phyloP scores from a whole-genome alignment of 2,113 vertebrate genomes.

The Rhipidura dahli region DNA sequence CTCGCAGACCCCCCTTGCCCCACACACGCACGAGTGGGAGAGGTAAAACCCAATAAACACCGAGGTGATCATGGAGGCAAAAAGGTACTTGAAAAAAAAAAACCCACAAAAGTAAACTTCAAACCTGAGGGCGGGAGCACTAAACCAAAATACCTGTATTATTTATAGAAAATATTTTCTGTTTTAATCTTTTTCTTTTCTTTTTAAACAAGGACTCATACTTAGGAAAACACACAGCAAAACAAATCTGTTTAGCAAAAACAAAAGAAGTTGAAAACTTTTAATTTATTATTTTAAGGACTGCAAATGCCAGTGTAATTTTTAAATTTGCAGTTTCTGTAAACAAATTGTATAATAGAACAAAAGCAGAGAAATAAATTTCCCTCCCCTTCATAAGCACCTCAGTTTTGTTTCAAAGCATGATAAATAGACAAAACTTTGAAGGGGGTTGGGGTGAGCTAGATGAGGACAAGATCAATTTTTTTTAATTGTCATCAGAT shows the following conservation, averaged over 20 bases:
- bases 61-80: conserved; percentile 80
- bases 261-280: conserved; percentile 85
- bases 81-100: conserved; percentile 80
- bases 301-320: conserved; percentile 95
- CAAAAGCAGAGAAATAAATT: conserved; percentile 82
- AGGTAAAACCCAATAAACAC: conserved; percentile 62
- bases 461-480: conserved; percentile 58
- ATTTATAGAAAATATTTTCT: conserved; percentile 99
- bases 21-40: conserved; percentile 72
- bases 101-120: conserved; percentile 56
- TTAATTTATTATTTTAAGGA: conserved; percentile 99
- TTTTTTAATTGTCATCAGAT: conserved; percentile 51
- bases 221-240: conserved; percentile 71
- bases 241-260: conserved; percentile 70
- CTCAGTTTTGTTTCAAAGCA: conserved; percentile 77
- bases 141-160: conserved; percentile 89
- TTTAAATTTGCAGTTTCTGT: conserved; percentile 98
- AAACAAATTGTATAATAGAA: conserved; percentile 83
- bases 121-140: conserved; percentile 84
- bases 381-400: conserved; percentile 77
- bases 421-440: conserved; percentile 77
- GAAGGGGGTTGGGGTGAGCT: conserved; percentile 72
- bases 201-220: conserved; percentile 93
- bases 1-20: conserved; percentile 73
- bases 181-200: conserved; percentile 90